These are phyloP conservation scores for Sphaeridia pumilis DNA, from an alignment of 2,888 invertebrate species.

Conservation along the genomic window DNA sequence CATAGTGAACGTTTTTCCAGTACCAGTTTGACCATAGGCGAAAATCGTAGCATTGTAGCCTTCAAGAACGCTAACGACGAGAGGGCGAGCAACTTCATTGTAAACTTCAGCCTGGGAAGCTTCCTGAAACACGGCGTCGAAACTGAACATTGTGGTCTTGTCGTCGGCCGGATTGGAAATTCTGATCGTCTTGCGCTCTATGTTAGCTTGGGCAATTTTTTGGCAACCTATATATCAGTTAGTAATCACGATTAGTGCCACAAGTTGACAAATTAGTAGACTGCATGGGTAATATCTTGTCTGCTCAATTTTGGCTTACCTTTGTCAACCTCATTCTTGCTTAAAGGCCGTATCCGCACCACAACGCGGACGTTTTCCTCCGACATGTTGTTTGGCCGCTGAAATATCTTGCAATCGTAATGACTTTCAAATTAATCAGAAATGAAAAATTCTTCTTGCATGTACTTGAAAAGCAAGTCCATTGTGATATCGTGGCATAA, in stretches of 20 bases:
- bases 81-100: constrained; percentile 88
- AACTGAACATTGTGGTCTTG: constrained; percentile 57
- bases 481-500: too few relatives aligned
- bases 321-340: constrained; percentile 64
- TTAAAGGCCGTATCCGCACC: constrained; percentile 86
- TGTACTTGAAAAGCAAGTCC: too few relatives aligned
- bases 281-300: background rate
- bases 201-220: background rate
- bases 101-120: constrained; percentile 89
- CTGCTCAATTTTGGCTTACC: constrained; percentile 35
- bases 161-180: constrained; percentile 11
- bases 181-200: background rate
- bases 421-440: too few relatives aligned
- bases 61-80: constrained; percentile 89
- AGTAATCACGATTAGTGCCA: background rate
- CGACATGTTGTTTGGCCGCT: constrained; percentile 45
- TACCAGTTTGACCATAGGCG: constrained; percentile 68
- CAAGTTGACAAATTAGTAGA: background rate
- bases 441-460: too few relatives aligned
- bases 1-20: constrained; percentile 99
- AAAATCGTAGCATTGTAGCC: constrained; percentile 94
- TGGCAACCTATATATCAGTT: constrained; percentile 7
- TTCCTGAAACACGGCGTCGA: constrained; percentile 85
- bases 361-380: constrained; percentile 94
- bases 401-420: too few relatives aligned